Evolutionary conservation across 2,797 vertebrate genomes (phyloP).

Genomic region (Odontamblyopus rebecca): DNA sequence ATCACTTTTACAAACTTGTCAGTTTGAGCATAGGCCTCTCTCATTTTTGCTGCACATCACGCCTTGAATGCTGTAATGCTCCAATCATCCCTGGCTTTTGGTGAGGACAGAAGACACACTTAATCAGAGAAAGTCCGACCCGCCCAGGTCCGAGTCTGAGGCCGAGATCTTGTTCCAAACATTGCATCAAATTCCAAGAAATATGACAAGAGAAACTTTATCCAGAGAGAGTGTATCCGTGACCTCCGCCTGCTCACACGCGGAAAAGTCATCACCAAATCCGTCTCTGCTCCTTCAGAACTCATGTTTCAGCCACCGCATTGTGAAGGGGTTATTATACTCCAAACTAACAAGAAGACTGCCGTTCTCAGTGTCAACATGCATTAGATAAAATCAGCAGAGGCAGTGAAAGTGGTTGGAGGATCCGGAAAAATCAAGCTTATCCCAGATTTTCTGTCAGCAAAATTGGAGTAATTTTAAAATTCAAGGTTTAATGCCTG

Average conservation of each 20-base stretch:
- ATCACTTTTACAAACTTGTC: background rate
- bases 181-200: slow-evolving; percentile 73
- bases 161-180: slow-evolving; percentile 62
- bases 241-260: slow-evolving; percentile 45
- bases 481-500: background rate
- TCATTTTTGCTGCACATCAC: slow-evolving; percentile 23
- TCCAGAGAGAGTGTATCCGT: slow-evolving; percentile 31
- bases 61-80: slow-evolving; percentile 58
- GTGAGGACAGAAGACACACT: slow-evolving; percentile 44
- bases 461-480: background rate
- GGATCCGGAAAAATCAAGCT: background rate
- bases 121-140: slow-evolving; percentile 44
- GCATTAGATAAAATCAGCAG: slow-evolving; percentile 7
- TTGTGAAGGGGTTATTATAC: slow-evolving; percentile 7
- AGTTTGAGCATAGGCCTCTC: slow-evolving; percentile 3
- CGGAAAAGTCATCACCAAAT: slow-evolving; percentile 15
- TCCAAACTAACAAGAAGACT: background rate
- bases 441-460: slow-evolving; percentile 1
- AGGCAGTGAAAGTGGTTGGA: background rate
- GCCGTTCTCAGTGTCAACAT: slow-evolving; percentile 6
- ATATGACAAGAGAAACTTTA: slow-evolving; percentile 67
- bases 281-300: slow-evolving; percentile 27
- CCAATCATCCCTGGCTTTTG: slow-evolving; percentile 56
- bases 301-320: background rate
- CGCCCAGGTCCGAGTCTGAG: slow-evolving; percentile 50